Conservation (phyloP, 2,113 vertebrate genomes). For the Cochlearius cochlearius region DNA sequence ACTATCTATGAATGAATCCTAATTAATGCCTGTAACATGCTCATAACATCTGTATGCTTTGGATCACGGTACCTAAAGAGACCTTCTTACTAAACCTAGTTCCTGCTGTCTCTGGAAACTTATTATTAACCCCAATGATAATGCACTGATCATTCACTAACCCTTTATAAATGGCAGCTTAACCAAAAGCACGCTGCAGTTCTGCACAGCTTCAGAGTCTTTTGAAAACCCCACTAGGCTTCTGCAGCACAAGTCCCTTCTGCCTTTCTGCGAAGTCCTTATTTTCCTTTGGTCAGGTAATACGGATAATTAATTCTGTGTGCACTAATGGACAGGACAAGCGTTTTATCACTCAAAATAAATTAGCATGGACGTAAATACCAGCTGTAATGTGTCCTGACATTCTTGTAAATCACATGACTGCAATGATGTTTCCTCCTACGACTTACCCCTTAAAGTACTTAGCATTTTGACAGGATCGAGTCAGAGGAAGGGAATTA, state of each 20-base stretch:
- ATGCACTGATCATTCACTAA: not conserved
- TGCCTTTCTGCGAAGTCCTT: not conserved
- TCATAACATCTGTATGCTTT: not conserved
- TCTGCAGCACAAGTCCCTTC: not conserved
- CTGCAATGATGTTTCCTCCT: not conserved
- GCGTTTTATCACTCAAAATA: not conserved
- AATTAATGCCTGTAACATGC: not conserved
- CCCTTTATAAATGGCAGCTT: not conserved
- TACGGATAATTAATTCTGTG: not conserved
- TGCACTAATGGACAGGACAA: conserved; percentile 20
- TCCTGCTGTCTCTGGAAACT: not conserved
- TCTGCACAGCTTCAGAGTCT: not conserved
- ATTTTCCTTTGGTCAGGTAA: not conserved
- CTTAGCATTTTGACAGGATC: not conserved
- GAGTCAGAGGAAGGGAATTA: not conserved
- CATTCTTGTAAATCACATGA: not conserved
- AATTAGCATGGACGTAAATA: conserved; percentile 14
- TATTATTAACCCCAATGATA: not conserved
- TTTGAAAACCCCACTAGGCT: not conserved
- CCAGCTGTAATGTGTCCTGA: conserved; percentile 2
- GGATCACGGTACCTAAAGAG: not conserved
- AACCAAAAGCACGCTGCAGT: not conserved
- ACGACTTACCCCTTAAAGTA: not conserved
- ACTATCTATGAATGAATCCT: not conserved
- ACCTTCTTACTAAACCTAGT: not conserved